Evolutionary conservation across 2,797 vertebrate species (phyloP).

Genomic region (Coilia nasus): DNA sequence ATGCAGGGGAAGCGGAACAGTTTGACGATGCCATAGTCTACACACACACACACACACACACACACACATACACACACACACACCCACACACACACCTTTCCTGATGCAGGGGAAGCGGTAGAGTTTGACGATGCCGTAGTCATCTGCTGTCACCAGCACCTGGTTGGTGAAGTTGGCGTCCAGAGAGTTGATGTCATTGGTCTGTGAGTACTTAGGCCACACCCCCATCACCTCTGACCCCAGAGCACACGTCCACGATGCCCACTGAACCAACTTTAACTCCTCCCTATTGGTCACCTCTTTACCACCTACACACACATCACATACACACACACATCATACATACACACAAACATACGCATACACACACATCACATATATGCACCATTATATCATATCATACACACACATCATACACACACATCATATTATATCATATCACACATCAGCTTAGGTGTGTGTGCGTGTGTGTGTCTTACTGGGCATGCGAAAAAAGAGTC

Average conservation of each 20-base stretch:
- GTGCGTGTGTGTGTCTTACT: conserved; percentile 72
- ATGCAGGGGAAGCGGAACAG: too few relatives aligned
- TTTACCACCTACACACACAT: conserved; percentile 85
- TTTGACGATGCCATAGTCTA: too few relatives aligned
- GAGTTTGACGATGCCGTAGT: conserved; percentile 95
- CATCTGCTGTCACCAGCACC: conserved; percentile 95
- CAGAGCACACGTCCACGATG: conserved; percentile 94
- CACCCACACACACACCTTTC: conserved; percentile 77
- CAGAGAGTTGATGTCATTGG: conserved; percentile 96
- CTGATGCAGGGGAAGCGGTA: conserved; percentile 94
- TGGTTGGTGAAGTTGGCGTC: conserved; percentile 95
- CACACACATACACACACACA: background rate
- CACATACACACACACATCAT: background rate
- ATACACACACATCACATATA: too few relatives aligned
- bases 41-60: background rate
- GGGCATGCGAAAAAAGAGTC: conserved; percentile 96
- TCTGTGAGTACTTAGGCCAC: conserved; percentile 96
- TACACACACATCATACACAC: background rate
- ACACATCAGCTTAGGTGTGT: background rate
- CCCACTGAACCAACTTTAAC: conserved; percentile 92
- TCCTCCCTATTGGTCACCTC: conserved; percentile 94
- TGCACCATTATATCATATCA: too few relatives aligned
- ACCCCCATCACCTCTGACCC: conserved; percentile 96
- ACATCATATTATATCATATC: too few relatives aligned
- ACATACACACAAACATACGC: too few relatives aligned